Percentiles rank a stretch among this genome's conserved stretches.
phyloP scores from a whole-genome alignment of 2,113 vertebrate species.

The Potamarius usumacintae region DNA sequence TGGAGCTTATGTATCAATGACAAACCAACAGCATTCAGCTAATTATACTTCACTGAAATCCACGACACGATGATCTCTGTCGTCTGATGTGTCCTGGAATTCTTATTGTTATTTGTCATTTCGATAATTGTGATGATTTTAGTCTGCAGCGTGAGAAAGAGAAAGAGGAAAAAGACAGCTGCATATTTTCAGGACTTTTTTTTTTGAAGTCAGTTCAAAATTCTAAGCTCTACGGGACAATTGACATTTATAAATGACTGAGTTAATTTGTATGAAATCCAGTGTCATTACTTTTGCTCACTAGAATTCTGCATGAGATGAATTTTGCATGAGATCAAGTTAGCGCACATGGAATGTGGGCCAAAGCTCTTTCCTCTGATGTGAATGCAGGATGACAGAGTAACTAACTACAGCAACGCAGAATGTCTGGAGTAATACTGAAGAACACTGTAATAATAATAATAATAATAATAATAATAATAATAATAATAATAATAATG shows the following conservation, averaged over 20 bases:
- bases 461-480: slow-evolving; percentile 12
- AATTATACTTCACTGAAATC: slow-evolving; percentile 1
- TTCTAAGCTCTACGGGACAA: neutral
- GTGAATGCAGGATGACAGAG: neutral
- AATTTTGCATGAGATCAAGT: slow-evolving; percentile 27
- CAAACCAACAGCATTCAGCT: neutral
- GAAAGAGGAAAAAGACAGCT: neutral
- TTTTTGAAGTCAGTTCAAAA: neutral
- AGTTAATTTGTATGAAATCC: slow-evolving; percentile 21
- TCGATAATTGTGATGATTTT: neutral
- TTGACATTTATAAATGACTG: slow-evolving; percentile 10
- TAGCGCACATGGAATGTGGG: neutral
- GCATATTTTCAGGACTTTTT: neutral
- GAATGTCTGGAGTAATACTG: neutral
- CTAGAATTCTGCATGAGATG: slow-evolving; percentile 3
- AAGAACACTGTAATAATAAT: neutral
- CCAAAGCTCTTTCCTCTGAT: slow-evolving; percentile 7
- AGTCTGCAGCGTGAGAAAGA: neutral
- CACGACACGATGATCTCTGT: neutral
- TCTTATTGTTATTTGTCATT: neutral
- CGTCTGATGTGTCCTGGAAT: neutral
- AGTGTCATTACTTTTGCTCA: neutral
- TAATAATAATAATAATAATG: neutral
- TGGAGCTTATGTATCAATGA: neutral
- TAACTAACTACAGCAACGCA: neutral